Base-by-base conservation (phyloP, 1,140 invertebrate species). In the Rhysida immarginata region DNA sequence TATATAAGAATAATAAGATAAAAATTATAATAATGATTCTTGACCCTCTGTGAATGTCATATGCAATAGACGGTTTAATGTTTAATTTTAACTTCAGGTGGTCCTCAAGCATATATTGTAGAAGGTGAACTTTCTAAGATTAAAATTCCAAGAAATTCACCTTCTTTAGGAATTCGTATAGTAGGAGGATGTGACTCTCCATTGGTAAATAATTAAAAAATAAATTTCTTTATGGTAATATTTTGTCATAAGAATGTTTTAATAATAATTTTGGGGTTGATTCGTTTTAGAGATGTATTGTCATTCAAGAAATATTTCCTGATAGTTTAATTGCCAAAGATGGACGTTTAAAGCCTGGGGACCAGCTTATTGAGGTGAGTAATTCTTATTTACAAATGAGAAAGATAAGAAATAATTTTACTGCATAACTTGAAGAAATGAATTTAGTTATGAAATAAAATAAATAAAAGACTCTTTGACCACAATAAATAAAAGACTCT, bases 301-400 rank as follows among this genome's bases (percentile, higher is more conserved):
- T 75, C 1, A 69, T 76, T 13, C 74, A 76, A 60, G 73, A 76
- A 65, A 68, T 76, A 18, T 74, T 74, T 59, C 62, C 73, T 48
- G 74, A 74, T 48, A 71, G 71, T 49, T 55, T 72, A 57, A 69
- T 75, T 61, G 71, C 71, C 60, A 61, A 69, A 57, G 73, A 77
- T 64, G 75, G 75, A 11, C 62, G 72, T 45, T 62, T 80, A n/a
- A 68, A 74, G 59, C 69, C 74, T 29, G 79, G 79, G 3, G 79
- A 81, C 64, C 77, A 80, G 61, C 62, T 80, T 44, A 59, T 80
- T 53, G 71, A 76, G 57, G 78, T 81, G 21, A 77, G 80, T 68
- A 75, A 74, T 13, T 66, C 55, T 35, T 35, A 35, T 8, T 35
- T 35, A 16, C 16, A 35, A 35, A n/a, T n/a, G n/a, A n/a, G n/a